A percentile compares a stretch with the other conserved stretches of the same genome.
phyloP scores from a whole-genome alignment of 2,797 vertebrate genomes.

The Poeciliopsis presidionis region DNA sequence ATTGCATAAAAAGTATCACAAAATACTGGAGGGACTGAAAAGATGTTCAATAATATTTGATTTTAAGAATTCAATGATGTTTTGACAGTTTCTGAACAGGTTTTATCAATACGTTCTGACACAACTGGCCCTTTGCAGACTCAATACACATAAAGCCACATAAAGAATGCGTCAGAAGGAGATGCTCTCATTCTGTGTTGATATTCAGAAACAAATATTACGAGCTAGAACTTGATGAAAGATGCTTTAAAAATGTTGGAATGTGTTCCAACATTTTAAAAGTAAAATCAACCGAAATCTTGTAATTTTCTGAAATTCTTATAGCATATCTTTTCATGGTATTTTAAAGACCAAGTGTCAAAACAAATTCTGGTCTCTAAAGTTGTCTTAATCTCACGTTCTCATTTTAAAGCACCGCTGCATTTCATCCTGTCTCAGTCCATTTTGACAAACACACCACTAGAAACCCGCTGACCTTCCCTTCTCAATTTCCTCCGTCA shows the following conservation, averaged over 20 bases:
- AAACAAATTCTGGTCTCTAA: constrained; percentile 27
- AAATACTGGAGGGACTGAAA: too few relatives aligned
- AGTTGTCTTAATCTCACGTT: constrained; percentile 28
- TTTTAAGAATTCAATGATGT: too few relatives aligned
- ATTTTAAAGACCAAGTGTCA: constrained; percentile 32
- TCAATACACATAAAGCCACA: neutral
- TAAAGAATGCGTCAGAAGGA: neutral
- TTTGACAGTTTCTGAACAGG: too few relatives aligned
- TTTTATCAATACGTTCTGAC: too few relatives aligned
- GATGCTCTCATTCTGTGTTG: neutral
- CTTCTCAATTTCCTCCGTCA: constrained; percentile 25
- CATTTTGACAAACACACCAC: constrained; percentile 23
- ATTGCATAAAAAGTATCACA: too few relatives aligned
- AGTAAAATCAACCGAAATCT: constrained; percentile 13
- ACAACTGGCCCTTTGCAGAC: neutral
- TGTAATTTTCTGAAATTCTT: constrained; percentile 11
- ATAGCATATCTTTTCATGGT: constrained; percentile 25
- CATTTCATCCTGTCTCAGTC: constrained; percentile 33
- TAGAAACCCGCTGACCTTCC: constrained; percentile 25
- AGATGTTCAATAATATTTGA: too few relatives aligned
- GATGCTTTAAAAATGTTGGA: neutral
- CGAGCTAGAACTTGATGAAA: neutral
- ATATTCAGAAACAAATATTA: neutral
- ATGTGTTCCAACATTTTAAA: neutral
- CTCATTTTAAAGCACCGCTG: constrained; percentile 23